Percentiles rank a stretch among this genome's conserved stretches.
phyloP scores from a whole-genome alignment of 2,113 vertebrate genomes.

The Oncorhynchus gorbuscha region DNA sequence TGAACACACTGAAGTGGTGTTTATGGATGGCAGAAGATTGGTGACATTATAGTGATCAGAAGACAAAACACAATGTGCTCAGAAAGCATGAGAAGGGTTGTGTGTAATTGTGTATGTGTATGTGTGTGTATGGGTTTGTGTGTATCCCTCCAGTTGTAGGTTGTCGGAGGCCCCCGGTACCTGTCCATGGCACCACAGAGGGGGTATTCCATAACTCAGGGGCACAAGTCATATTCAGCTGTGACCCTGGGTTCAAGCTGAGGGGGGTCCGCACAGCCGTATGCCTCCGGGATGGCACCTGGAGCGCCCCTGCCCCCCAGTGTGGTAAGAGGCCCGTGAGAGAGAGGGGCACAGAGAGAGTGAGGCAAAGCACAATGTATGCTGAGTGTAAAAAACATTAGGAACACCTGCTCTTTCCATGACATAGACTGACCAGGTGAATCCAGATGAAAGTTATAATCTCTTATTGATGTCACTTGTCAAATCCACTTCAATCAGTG shows the following conservation, averaged over 20 bases:
- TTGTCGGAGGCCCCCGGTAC: constrained; percentile 82
- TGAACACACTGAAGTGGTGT: neutral
- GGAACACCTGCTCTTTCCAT: no score
- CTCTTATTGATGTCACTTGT: no score
- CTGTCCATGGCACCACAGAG: constrained; percentile 78
- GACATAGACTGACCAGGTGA: no score
- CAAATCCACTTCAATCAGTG: no score
- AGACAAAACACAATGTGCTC: no score
- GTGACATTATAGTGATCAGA: neutral
- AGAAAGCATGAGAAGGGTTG: no score
- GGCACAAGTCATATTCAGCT: constrained; percentile 79
- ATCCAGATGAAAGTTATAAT: no score
- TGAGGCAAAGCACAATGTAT: neutral
- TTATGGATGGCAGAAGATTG: no score
- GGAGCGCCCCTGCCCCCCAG: constrained; percentile 78
- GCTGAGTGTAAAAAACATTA: no score
- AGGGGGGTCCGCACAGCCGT: constrained; percentile 74
- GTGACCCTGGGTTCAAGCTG: constrained; percentile 80
- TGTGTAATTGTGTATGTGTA: no score
- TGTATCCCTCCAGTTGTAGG: constrained; percentile 80
- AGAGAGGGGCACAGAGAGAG: neutral
- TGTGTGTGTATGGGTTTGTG: neutral
- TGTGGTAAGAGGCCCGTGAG: constrained; percentile 79
- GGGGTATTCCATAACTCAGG: constrained; percentile 84
- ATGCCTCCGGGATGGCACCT: constrained; percentile 82